phyloP scores from a whole-genome alignment of 2,113 vertebrate species.

The Talpa occidentalis region DNA sequence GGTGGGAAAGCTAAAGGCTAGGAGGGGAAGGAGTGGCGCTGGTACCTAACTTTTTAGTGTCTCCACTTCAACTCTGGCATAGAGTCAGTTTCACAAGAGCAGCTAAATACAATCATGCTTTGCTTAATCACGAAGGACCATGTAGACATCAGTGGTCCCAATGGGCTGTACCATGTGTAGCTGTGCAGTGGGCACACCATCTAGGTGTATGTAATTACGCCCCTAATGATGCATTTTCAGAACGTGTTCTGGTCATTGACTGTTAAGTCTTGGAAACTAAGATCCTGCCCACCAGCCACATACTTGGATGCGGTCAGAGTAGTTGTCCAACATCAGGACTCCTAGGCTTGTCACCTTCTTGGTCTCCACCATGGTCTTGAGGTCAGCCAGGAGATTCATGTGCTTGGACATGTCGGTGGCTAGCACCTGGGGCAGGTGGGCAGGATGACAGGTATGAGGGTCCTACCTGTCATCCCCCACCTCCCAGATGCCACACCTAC shows the following conservation, averaged over 20 bases:
- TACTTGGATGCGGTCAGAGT: constrained; percentile 95
- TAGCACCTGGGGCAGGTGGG: constrained; percentile 87
- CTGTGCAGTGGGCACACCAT: too few relatives aligned
- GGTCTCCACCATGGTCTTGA: constrained; percentile 98
- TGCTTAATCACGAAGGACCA: too few relatives aligned
- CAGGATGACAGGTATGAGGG: not conserved
- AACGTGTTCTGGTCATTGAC: too few relatives aligned
- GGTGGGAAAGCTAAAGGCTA: not conserved
- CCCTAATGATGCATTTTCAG: too few relatives aligned
- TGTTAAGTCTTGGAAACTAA: not conserved
- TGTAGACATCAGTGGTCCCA: too few relatives aligned
- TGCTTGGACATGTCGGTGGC: constrained; percentile 98
- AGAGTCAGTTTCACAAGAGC: not conserved
- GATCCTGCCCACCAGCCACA: not conserved
- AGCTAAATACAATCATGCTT: too few relatives aligned
- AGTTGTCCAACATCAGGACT: constrained; percentile 94
- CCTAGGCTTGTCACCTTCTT: constrained; percentile 96
- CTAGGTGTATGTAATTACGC: too few relatives aligned
- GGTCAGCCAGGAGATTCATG: constrained; percentile 95
- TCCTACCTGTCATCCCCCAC: too few relatives aligned
- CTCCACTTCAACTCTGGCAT: not conserved
- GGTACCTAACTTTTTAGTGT: not conserved
- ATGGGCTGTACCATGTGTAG: too few relatives aligned
- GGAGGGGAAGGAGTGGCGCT: not conserved
- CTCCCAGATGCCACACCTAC: not conserved